Evolutionary conservation across 2,113 vertebrate species (phyloP), one percentile per base, ranked within the genome.

Genomic region (Engraulis encrasicolus): DNA sequence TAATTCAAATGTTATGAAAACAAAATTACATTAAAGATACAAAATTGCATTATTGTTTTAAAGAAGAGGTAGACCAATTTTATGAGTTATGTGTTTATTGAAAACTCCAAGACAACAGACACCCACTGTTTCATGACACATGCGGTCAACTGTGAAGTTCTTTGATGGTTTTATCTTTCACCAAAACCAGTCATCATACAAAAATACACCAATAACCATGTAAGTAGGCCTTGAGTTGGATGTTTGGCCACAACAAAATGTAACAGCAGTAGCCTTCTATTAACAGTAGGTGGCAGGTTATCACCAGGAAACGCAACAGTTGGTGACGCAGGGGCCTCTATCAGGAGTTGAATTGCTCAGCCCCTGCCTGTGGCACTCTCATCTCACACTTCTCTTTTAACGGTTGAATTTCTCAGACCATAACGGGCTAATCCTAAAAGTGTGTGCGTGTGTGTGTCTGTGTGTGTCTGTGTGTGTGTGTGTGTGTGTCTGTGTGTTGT

Each of bases 221-320:
- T 9, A 12, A 12, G 14, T 2, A 2, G 1, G 23, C 9, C 3
- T 23, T 31, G 27, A 6, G 9, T 66, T n/a, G n/a, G 31, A 45
- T 9, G 40, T 45, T 45, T 45, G 58, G 3, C 9, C 58, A 0
- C 9, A 20, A 66, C 58, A 18, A 7, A 48, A 48, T 34, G 48
- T 52, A 4, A 80, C 31, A 36, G 80, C n/a, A 81, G 1, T 49
- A 4, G 0, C 36, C 0, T 23, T 2, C 50, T 45, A n/a, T 27
- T 6, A 11, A 83, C 93, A 90, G 71, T 84, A 93, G 92, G 79
- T 86, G 93, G 91, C 91, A 90, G 89, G 81, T 17, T 74, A 34
- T 74, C 31, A 74, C 66, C 66, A 74, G 17, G 27, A 74, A 74
- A 74, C 27, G 14, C 31, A 14, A 36, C 27, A 74, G 31, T 14